A percentile compares a stretch with the other conserved stretches of the same genome.
Evolutionary conservation across 2,888 invertebrate genomes (phyloP).

Genomic region (Itoplectis maculator): DNA sequence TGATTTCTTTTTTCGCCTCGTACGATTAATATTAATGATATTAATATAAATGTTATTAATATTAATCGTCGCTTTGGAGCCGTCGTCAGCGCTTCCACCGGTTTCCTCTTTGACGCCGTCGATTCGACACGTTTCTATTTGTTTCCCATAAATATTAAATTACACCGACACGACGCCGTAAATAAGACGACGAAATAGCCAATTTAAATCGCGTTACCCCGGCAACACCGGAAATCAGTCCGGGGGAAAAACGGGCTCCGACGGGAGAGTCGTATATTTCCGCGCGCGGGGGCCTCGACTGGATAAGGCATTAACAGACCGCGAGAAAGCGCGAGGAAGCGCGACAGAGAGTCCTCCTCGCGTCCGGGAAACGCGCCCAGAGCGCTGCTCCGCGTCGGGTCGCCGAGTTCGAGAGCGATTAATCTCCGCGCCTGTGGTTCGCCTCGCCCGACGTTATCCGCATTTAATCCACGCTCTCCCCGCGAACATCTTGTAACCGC

Average conservation of each 20-base stretch:
- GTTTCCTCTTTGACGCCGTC: no score
- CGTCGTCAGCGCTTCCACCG: no score
- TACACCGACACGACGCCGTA: not conserved
- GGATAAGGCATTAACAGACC: conserved; percentile 22
- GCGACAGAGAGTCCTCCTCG: no score
- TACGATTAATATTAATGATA: no score
- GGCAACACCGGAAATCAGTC: conserved; percentile 30
- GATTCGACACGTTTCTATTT: not conserved
- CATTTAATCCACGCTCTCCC: conserved; percentile 48
- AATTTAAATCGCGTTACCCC: conserved; percentile 4
- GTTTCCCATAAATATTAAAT: not conserved
- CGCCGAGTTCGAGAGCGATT: conserved; percentile 44
- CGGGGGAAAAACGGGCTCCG: conserved; percentile 4
- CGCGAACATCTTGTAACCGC: conserved; percentile 32
- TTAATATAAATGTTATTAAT: no score
- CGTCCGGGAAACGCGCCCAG: conserved; percentile 38
- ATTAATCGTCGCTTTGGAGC: no score
- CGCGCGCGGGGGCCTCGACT: conserved; percentile 4
- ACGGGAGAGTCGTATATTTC: conserved; percentile 15
- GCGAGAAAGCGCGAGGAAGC: not conserved
- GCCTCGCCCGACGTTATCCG: conserved; percentile 48
- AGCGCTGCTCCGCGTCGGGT: conserved; percentile 16
- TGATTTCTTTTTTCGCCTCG: no score
- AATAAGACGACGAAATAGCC: not conserved
- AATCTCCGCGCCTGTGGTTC: conserved; percentile 38